Percentiles rank a stretch among this genome's conserved stretches.
Evolutionary conservation across 2,113 vertebrate species (phyloP).

Genomic region (Peromyscus polionotus): DNA sequence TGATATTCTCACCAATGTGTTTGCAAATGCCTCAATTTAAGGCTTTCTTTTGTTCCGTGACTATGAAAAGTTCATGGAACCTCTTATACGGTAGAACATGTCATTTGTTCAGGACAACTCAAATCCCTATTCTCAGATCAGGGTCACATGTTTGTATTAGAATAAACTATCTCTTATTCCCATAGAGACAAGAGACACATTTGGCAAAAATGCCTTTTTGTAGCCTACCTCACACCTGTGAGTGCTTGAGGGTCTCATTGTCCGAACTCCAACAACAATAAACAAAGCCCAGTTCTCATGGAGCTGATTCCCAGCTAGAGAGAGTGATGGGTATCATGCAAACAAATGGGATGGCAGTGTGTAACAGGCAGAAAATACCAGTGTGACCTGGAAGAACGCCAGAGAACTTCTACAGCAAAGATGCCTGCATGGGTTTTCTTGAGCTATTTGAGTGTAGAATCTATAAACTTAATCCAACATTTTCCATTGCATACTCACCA

Average conservation of each 20-base stretch:
- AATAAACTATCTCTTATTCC: not conserved
- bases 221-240: not conserved
- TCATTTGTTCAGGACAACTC: too few relatives aligned
- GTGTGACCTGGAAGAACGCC: rapidly evolving
- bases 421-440: not conserved
- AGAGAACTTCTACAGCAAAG: not conserved
- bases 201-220: not conserved
- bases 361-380: not conserved
- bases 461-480: not conserved
- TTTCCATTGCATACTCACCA: not conserved
- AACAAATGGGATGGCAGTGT: not conserved
- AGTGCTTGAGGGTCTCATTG: not conserved
- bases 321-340: not conserved
- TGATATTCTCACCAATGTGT: not conserved
- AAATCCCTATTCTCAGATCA: not conserved
- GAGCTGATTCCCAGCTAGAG: not conserved
- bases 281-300: not conserved
- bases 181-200: not conserved
- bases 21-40: not conserved
- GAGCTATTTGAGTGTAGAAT: not conserved
- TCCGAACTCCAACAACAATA: not conserved
- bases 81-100: not conserved
- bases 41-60: not conserved
- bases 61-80: not conserved
- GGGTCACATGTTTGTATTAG: not conserved